Conservation (phyloP, 2,888 invertebrate genomes). For the Alcis repandata region DNA sequence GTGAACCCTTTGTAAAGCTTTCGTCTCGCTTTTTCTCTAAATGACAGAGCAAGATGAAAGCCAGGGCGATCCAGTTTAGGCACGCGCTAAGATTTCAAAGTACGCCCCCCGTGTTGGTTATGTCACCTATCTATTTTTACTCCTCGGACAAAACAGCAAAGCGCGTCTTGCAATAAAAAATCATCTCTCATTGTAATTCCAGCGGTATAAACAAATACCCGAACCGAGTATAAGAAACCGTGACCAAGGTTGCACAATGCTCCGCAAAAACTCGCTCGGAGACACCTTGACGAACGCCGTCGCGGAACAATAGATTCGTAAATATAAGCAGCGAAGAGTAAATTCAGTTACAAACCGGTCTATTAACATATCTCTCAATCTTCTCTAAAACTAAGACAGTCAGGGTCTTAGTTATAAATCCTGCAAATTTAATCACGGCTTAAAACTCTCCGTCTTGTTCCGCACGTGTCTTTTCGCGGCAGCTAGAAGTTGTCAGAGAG, state of each 20-base stretch:
- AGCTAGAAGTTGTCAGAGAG: too few relatives aligned
- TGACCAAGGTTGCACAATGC: slow-evolving; percentile 30
- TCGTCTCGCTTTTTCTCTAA: too few relatives aligned
- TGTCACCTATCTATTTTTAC: too few relatives aligned
- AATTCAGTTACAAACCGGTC: slow-evolving; percentile 7
- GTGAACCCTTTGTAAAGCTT: too few relatives aligned
- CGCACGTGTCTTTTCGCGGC: too few relatives aligned
- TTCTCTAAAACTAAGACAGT: neutral
- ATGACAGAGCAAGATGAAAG: too few relatives aligned
- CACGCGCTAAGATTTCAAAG: too few relatives aligned
- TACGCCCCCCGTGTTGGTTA: too few relatives aligned
- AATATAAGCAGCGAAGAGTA: slow-evolving; percentile 32
- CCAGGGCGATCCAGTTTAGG: too few relatives aligned
- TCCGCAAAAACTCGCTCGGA: slow-evolving; percentile 41
- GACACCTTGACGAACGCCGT: slow-evolving; percentile 48
- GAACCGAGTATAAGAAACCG: neutral
- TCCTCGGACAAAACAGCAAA: neutral
- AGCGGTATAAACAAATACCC: neutral
- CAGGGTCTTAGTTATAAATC: too few relatives aligned
- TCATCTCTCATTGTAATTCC: slow-evolving; percentile 9
- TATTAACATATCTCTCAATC: neutral
- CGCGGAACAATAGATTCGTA: slow-evolving; percentile 48
- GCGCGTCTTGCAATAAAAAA: neutral
- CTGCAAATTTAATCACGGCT: too few relatives aligned
- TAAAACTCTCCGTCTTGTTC: too few relatives aligned